Percentiles rank a stretch among this genome's conserved stretches.
Evolutionary conservation across 2,888 invertebrate genomes (phyloP).

Genomic region (Amphimallon solstitiale): DNA sequence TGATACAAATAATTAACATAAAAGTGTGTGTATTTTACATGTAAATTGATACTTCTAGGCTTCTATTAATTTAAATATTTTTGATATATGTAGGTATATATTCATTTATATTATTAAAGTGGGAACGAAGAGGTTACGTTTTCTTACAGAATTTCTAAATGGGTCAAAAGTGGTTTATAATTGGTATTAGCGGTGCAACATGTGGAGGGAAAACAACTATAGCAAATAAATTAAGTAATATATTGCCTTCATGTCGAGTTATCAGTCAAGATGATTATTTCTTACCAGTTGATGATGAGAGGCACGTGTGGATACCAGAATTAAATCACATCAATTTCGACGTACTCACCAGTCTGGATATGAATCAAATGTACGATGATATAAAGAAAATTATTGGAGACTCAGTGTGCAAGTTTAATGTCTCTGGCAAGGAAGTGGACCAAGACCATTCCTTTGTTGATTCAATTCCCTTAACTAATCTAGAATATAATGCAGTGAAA

Average conservation of each 20-base stretch:
- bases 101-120: too few species aligned
- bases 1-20: too few species aligned
- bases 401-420: background rate
- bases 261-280: constrained; percentile 84
- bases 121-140: constrained; percentile 5
- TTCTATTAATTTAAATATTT: too few species aligned
- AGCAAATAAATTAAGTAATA: constrained; percentile 66
- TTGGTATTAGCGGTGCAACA: constrained; percentile 83
- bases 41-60: too few species aligned
- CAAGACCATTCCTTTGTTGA: background rate
- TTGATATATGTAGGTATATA: too few species aligned
- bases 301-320: constrained; percentile 71
- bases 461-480: background rate
- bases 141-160: background rate
- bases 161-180: constrained; percentile 55
- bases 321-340: constrained; percentile 84
- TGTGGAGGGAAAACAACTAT: constrained; percentile 86
- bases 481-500: constrained; percentile 14
- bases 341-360: constrained; percentile 75
- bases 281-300: constrained; percentile 71
- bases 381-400: constrained; percentile 55
- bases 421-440: too few species aligned
- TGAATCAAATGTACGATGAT: constrained; percentile 75
- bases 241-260: constrained; percentile 60
- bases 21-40: too few species aligned